These are phyloP conservation scores for Setophaga coronata DNA, from an alignment of 2,113 vertebrate species.

Conservation along the genomic window DNA sequence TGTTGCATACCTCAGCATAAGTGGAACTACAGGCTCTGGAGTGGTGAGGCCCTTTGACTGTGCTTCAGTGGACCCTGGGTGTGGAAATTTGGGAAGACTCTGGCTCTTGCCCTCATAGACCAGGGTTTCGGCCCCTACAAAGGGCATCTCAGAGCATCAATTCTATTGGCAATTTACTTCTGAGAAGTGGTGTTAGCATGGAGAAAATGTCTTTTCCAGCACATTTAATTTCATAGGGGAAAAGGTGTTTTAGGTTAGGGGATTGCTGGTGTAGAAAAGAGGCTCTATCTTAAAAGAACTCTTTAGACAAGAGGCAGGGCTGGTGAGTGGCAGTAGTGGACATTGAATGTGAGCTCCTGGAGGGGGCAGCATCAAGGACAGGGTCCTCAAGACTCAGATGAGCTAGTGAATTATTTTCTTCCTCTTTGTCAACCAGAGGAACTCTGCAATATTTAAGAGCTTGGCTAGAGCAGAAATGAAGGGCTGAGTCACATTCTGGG, in stretches of 20 bases:
- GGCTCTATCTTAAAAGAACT: accelerated
- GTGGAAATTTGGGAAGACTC: not conserved
- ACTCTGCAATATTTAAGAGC: not conserved
- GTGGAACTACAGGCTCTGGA: not conserved
- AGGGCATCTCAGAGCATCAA: not conserved
- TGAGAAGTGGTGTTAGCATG: not conserved
- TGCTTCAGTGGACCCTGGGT: not conserved
- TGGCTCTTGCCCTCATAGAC: accelerated
- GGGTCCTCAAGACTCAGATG: not conserved
- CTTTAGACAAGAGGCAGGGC: not conserved
- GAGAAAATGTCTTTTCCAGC: not conserved
- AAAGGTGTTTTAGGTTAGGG: not conserved
- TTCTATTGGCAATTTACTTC: not conserved
- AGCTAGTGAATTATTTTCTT: not conserved
- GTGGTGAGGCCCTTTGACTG: not conserved
- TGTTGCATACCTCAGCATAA: not conserved
- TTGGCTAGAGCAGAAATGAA: not conserved
- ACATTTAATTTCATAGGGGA: not conserved
- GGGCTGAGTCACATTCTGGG: not conserved
- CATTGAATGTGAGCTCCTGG: not conserved
- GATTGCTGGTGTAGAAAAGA: not conserved
- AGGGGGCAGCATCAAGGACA: not conserved
- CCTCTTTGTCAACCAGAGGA: not conserved
- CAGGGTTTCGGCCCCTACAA: not conserved
- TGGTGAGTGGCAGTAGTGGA: not conserved